Evolutionary conservation across 2,888 invertebrate genomes (phyloP).

Genomic region (Monopis laevigella): DNA sequence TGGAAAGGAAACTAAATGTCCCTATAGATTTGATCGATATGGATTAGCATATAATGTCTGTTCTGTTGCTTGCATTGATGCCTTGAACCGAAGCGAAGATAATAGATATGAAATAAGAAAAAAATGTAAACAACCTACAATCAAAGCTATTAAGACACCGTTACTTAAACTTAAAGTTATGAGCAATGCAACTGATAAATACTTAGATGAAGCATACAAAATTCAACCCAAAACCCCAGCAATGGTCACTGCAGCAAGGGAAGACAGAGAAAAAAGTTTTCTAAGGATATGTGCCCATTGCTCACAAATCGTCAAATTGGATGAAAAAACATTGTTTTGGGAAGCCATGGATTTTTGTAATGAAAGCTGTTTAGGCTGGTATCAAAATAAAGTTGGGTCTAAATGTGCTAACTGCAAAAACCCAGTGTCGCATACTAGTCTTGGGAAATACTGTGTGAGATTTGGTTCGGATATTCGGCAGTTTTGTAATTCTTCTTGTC

Average conservation of each 20-base stretch:
- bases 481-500: slow-evolving; percentile 87
- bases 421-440: slow-evolving; percentile 77
- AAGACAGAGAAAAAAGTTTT: slow-evolving; percentile 68
- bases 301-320: slow-evolving; percentile 45
- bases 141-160: slow-evolving; percentile 25
- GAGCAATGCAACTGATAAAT: slow-evolving; percentile 62
- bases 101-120: slow-evolving; percentile 44
- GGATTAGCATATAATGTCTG: slow-evolving; percentile 63
- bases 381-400: slow-evolving; percentile 78
- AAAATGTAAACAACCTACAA: slow-evolving; percentile 25
- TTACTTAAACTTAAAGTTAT: slow-evolving; percentile 57
- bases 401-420: slow-evolving; percentile 85
- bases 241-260: slow-evolving; percentile 65
- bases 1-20: slow-evolving; percentile 51
- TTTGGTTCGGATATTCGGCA: slow-evolving; percentile 93
- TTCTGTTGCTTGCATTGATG: slow-evolving; percentile 64
- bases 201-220: slow-evolving; percentile 60
- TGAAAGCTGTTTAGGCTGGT: slow-evolving; percentile 82
- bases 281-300: slow-evolving; percentile 68
- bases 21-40: slow-evolving; percentile 55
- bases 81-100: slow-evolving; percentile 43
- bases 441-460: slow-evolving; percentile 93
- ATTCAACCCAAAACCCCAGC: slow-evolving; percentile 68
- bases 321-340: slow-evolving; percentile 81
- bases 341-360: slow-evolving; percentile 95